Conservation (phyloP, 37 sponge, comb jelly and placozoan species). For the Aphrocallistes beatrix region DNA sequence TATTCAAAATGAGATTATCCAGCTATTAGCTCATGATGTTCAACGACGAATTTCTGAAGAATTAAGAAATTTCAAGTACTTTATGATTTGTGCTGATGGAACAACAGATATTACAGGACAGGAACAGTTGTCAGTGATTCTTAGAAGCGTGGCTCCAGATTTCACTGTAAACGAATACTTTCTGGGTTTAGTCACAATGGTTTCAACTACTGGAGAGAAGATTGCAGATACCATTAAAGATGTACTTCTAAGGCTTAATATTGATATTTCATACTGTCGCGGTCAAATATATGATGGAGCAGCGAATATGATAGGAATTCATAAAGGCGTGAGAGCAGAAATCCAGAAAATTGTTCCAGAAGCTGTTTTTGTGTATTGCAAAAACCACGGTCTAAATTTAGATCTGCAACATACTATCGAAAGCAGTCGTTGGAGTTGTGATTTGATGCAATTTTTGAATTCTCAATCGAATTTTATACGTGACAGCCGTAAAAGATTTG, state of each 20-base stretch:
- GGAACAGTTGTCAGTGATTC: conserved; percentile 17
- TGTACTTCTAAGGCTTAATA: background rate
- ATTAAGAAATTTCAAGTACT: background rate
- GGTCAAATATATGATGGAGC: background rate
- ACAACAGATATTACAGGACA: background rate
- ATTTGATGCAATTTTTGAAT: background rate
- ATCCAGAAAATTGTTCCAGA: conserved; percentile 14
- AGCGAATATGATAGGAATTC: background rate
- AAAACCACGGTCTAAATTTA: conserved; percentile 10
- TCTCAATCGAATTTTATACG: background rate
- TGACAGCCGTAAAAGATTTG: conserved; percentile 1
- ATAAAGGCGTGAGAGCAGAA: conserved; percentile 16
- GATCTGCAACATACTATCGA: conserved; percentile 8
- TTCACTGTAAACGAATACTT: conserved; percentile 8
- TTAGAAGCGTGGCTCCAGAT: background rate
- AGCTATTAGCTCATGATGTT: conserved; percentile 15
- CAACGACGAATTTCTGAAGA: conserved; percentile 10
- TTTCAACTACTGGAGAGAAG: background rate
- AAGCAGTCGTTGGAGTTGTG: conserved; percentile 7
- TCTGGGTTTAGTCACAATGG: conserved; percentile 4
- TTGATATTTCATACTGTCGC: conserved; percentile 11
- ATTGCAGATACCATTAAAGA: background rate
- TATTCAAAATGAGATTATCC: conserved; percentile 13
- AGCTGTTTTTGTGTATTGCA: background rate
- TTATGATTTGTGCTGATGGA: background rate